Base-by-base conservation (phyloP, 2,797 vertebrate genomes). In the Esox masquinongy region DNA sequence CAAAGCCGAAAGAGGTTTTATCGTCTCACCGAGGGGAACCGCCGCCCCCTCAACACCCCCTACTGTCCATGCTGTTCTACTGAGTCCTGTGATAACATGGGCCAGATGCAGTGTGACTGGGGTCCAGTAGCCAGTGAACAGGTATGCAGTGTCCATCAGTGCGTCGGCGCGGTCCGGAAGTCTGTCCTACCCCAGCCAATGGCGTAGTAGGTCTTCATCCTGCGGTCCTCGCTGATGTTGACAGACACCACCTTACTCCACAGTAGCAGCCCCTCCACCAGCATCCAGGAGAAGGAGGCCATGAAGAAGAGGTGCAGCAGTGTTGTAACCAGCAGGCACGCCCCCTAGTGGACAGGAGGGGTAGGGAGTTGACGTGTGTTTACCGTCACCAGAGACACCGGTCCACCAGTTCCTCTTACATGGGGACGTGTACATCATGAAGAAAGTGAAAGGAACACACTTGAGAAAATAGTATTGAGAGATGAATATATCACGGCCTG, bases 181-280 rank as follows among this genome's bases (percentile, higher is more conserved):
- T 17, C 2, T 22, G 19, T 26, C 50, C 73, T 90, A 98, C 97
- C 97, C 97, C 97, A 99, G 88, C 96, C 96, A 0, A 93, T 93
- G 70, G 92, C 22, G 0, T 97, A 97, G 89, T 96, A 98, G 59
- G 97, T 93, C 73, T 91, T 94, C 96, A 96, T 97, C 74, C 95
- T 90, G 75, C 92, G 93, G 78, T 95, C 95, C 68, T 96, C 96
- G 0, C 91, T 95, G 91, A 97, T 94, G 89, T 97, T 96, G 59
- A 98, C 96, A 0, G 95, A 94, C 0, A 98, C 96, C 1, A 97
- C 97, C 87, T 96, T 98, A 89, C 95, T 98, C 97, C 97, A 97
- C 11, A 99, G 94, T 56, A 98, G 93, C 75, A 98, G 90, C 0
- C 96, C 98, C 82, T 98, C 97, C 26, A 97, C 96, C 90, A 97